Conservation (phyloP, 2,888 invertebrate genomes). For the Pseudanteris insignis region DNA sequence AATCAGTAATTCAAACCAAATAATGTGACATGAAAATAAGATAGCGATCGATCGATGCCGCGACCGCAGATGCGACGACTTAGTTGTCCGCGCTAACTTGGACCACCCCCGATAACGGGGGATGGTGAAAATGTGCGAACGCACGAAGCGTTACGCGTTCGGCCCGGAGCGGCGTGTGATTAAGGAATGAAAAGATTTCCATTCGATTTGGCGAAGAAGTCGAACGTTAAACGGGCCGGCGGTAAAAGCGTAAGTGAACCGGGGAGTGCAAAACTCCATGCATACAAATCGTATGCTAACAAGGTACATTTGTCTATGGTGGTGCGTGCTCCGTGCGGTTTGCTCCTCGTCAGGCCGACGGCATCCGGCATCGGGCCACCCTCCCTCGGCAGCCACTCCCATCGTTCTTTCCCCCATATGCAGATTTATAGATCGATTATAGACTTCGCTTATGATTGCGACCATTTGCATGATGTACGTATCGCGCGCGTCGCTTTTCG, state of each 20-base stretch:
- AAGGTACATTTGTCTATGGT: constrained; percentile 66
- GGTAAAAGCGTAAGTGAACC: constrained; percentile 51
- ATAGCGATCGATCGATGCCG: too few species aligned
- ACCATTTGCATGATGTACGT: constrained; percentile 65
- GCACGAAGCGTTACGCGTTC: neutral
- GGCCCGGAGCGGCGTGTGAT: constrained; percentile 11
- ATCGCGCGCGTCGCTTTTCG: constrained; percentile 45
- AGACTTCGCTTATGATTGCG: constrained; percentile 65
- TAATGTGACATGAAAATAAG: too few species aligned
- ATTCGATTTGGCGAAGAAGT: constrained; percentile 62
- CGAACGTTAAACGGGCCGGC: constrained; percentile 58
- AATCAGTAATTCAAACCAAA: too few species aligned
- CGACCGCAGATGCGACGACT: too few species aligned
- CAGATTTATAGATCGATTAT: constrained; percentile 67
- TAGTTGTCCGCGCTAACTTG: too few species aligned
- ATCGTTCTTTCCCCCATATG: constrained; percentile 55
- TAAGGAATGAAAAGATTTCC: constrained; percentile 54
- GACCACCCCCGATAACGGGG: too few species aligned
- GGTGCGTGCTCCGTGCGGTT: constrained; percentile 49
- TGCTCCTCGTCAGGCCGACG: constrained; percentile 38
- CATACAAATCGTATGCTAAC: constrained; percentile 67
- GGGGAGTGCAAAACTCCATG: constrained; percentile 62
- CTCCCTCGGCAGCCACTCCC: constrained; percentile 30
- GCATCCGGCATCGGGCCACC: constrained; percentile 44
- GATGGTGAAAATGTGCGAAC: constrained; percentile 26